Base-by-base conservation (phyloP, 2,113 vertebrate genomes). In the Crotophaga sulcirostris region DNA sequence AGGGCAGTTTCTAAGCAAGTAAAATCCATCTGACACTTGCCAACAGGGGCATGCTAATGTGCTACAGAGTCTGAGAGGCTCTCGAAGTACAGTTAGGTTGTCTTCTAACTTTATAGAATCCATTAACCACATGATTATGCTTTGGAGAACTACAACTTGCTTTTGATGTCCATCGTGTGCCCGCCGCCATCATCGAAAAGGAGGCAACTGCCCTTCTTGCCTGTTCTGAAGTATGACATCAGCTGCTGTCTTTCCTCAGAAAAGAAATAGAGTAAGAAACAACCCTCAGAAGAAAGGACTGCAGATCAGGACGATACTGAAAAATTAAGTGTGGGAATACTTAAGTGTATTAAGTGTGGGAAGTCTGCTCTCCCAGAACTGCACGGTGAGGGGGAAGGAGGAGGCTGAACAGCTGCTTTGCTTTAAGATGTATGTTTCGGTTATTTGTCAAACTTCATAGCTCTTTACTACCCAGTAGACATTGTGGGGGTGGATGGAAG, bases 271-370 rank as follows among this genome's bases (percentile, higher is more conserved):
- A 79, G 28, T 36, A 52, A 68, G 72, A 87, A 21, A 0, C 17
- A 91, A 20, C 7, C 20, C 9, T 42, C 47, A 72, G 51, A 80
- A 84, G 52, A 62, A 24, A 84, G 14, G 28, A 63, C 59, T 87
- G 18, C 44, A 75, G 80, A 51, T 89, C 91, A 92, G 58, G 23
- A 87, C 3, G 11, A 81, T 77, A 64, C 64, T 34, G 76, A 84
- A 78, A 78, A 84, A 26, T 64, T 18, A 87, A 93, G 24, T 93
- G 92, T 93, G 82, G 78, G 87, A 95, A 93, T 93, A 76, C 10
- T n/a, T n/a, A n/a, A n/a, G n/a, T n/a, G n/a, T n/a, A 89, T 66
- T n/a, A 4, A 17, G n/a, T n/a, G n/a, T 52, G 74, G 58, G 74
- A 93, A 82, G 87, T 49, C 49, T 82, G 42, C 26, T 36, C 11